Base-by-base conservation (phyloP, 2,797 vertebrate species). In the Hemitrygon akajei region DNA sequence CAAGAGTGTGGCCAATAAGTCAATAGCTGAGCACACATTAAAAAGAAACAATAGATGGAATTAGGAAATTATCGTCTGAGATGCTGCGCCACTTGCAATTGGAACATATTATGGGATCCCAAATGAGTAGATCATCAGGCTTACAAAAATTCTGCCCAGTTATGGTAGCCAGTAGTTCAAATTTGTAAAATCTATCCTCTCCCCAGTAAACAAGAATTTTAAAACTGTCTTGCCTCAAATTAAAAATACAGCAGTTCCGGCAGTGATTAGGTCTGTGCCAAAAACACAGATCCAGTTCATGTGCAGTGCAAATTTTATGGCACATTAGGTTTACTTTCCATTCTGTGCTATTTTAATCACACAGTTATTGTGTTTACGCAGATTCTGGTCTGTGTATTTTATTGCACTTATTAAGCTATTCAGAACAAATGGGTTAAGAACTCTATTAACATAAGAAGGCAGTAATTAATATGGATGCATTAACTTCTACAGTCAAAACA, bases 341-440 rank as follows among this genome's bases (percentile, higher is more conserved):
- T n/a, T 69, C 16, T 69, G 86, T 89, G n/a, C 66, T 66, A 37
- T 89, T 66, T 89, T 89, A 66, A 89, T 69, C 20, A 20, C 16
- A 34, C 10, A n/a, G n/a, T 37, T 79, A 79, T 37, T 37, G n/a
- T 79, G 77, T 79, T 89, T 69, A 63, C 7, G n/a, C 69, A 69
- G 20, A 63, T 37, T 89, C 86, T 34, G 63, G 60, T 69, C 86
- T 69, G 60, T 89, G 56, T n/a, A 69, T 63, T 66, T 89, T 89
- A 89, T 9, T 89, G 60, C 86, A 89, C n/a, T 69, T 69, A 66
- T 89, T 89, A 89, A 89, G 10, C 60, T 89, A 37, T 69, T 89
- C 37, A 22, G 63, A 66, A 66, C n/a, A 89, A 89, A 89, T 89
- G 60, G n/a, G n/a, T 69, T 69, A 69, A 63, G 18, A 22, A 69